These are phyloP conservation scores for Gandaritis pyraliata DNA, from an alignment of 2,888 invertebrate species.

Conservation along the genomic window DNA sequence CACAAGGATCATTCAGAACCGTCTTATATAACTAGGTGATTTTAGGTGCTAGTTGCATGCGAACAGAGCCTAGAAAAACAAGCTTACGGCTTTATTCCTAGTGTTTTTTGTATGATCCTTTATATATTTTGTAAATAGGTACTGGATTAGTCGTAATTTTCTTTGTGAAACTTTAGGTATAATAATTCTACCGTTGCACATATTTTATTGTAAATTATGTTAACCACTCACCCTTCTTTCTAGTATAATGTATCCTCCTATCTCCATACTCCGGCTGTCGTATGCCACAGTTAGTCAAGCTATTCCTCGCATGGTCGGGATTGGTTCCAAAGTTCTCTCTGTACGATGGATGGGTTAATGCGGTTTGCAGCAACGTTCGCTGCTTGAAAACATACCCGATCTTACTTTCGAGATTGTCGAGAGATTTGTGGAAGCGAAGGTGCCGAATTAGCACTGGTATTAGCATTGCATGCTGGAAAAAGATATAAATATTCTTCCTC, in stretches of 20 bases:
- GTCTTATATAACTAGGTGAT: no score
- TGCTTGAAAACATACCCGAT: slow-evolving; percentile 95
- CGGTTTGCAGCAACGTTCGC: slow-evolving; percentile 93
- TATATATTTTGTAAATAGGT: no score
- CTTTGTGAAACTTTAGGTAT: no score
- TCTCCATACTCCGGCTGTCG: slow-evolving; percentile 98
- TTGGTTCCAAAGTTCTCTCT: slow-evolving; percentile 99
- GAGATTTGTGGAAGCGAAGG: slow-evolving; percentile 95
- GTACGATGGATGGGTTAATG: slow-evolving; percentile 99
- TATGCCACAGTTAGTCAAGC: slow-evolving; percentile 98
- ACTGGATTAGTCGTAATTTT: no score
- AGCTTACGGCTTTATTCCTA: no score
- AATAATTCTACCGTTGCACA: no score
- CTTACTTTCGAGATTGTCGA: slow-evolving; percentile 91
- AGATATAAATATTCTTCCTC: no score
- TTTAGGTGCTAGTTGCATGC: no score
- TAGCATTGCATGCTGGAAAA: slow-evolving; percentile 95
- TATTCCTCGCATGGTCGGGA: slow-evolving; percentile 98
- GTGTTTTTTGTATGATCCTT: no score
- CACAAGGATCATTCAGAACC: no score
- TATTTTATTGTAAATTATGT: neutral
- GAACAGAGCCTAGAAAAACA: no score
- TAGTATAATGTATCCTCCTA: slow-evolving; percentile 95
- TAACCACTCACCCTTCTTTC: slow-evolving; percentile 90
- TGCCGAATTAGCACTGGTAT: slow-evolving; percentile 97